These are phyloP conservation scores for Corythornis leucogaster DNA, from an alignment of 2,797 vertebrate species.

Conservation along the genomic window DNA sequence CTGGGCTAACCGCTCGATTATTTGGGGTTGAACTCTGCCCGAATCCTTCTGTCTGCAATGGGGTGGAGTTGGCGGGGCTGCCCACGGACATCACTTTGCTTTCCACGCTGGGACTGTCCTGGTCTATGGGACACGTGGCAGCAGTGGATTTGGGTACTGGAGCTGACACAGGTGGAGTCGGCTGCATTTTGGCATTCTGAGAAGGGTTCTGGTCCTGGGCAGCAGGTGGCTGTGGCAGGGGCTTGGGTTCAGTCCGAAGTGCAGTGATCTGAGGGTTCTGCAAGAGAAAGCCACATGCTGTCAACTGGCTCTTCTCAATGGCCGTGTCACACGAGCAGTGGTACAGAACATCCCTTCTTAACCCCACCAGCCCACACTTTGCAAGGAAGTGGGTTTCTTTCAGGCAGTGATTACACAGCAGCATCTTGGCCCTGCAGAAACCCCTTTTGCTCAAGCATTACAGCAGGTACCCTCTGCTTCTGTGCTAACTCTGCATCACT, in stretches of 20 bases:
- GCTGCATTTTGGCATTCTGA: slow-evolving; percentile 90
- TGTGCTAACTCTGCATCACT: neutral
- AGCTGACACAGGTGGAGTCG: slow-evolving; percentile 84
- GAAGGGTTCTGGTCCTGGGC: slow-evolving; percentile 93
- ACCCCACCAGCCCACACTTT: neutral
- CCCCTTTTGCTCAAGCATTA: neutral
- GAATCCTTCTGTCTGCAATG: slow-evolving; percentile 82
- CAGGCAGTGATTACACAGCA: neutral
- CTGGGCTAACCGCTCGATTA: slow-evolving; percentile 87
- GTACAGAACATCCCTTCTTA: neutral
- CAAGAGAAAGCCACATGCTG: slow-evolving; percentile 50
- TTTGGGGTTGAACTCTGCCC: slow-evolving; percentile 85
- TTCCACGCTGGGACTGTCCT: slow-evolving; percentile 89
- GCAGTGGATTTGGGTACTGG: slow-evolving; percentile 86
- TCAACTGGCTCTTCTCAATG: neutral
- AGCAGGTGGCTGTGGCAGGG: slow-evolving; percentile 73
- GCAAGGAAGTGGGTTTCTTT: neutral
- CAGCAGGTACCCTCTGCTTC: neutral
- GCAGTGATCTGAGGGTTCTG: slow-evolving; percentile 91
- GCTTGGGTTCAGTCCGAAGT: slow-evolving; percentile 90
- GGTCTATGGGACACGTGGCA: slow-evolving; percentile 81
- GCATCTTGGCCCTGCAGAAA: neutral
- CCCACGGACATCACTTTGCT: slow-evolving; percentile 90
- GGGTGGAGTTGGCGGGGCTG: slow-evolving; percentile 87
- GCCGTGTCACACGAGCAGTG: neutral